These are phyloP conservation scores for Phrynosoma blainvillii DNA, from an alignment of 2,113 vertebrate species.

Conservation along the genomic window DNA sequence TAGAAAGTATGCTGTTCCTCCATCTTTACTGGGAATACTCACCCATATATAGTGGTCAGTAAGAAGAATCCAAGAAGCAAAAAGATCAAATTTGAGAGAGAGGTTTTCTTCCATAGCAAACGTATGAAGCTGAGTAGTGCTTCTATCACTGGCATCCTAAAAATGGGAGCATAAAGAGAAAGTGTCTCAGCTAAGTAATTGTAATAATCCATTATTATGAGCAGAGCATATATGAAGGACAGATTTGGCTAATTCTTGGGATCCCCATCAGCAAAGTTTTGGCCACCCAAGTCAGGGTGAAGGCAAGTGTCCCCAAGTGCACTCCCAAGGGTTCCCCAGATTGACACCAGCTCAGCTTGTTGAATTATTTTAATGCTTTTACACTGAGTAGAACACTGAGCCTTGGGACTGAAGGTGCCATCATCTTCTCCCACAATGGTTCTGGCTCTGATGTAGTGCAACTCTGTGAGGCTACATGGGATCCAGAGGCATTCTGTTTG, in stretches of 20 bases:
- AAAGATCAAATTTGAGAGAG: constrained; percentile 84
- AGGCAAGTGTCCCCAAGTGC: neutral
- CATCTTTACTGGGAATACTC: constrained; percentile 55
- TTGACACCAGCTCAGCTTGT: neutral
- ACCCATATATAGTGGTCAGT: constrained; percentile 88
- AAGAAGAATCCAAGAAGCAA: constrained; percentile 91
- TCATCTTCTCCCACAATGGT: neutral
- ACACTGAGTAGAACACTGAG: too few species aligned
- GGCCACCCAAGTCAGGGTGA: neutral
- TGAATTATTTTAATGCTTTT: neutral
- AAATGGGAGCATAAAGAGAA: constrained; percentile 38
- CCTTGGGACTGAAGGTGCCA: neutral
- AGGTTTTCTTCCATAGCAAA: constrained; percentile 87
- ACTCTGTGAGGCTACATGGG: neutral
- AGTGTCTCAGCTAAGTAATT: too few species aligned
- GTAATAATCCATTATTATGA: neutral
- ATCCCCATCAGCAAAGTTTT: neutral
- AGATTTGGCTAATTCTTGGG: neutral
- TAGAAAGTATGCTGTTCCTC: neutral
- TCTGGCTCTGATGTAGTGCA: neutral
- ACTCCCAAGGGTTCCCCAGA: neutral
- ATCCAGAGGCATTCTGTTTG: neutral
- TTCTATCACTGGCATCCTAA: constrained; percentile 88
- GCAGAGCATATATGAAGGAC: neutral
- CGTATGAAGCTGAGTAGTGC: constrained; percentile 75